Conservation (phyloP, 2,113 vertebrate species). For the Malaclemys terrapin region DNA sequence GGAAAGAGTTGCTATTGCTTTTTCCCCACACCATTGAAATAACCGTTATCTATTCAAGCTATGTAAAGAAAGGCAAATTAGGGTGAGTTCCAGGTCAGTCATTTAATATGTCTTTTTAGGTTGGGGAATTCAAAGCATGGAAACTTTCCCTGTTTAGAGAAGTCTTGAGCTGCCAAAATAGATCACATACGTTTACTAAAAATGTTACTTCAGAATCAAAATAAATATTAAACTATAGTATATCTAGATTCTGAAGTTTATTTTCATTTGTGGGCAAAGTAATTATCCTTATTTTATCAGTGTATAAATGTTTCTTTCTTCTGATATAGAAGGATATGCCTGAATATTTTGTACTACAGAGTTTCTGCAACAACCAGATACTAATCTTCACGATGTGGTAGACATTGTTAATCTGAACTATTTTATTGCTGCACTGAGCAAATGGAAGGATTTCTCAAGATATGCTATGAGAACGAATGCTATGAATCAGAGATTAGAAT, state of each 20-base stretch:
- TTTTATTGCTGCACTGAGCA: not conserved
- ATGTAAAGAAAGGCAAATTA: not conserved
- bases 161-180: not conserved
- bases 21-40: not conserved
- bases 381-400: not conserved
- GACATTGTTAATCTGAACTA: not conserved
- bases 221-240: not conserved
- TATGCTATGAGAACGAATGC: not conserved
- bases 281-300: not conserved
- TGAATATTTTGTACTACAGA: not conserved
- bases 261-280: not conserved
- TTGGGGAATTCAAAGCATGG: accelerated
- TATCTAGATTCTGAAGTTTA: not conserved
- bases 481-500: not conserved
- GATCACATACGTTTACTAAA: not conserved
- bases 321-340: not conserved
- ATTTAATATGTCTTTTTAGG: not conserved
- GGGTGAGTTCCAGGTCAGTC: not conserved
- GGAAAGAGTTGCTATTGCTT: not conserved
- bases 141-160: not conserved
- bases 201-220: not conserved
- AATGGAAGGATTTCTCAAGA: not conserved
- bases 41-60: not conserved
- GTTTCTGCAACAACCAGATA: not conserved
- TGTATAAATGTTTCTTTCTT: not conserved